Percentiles rank a stretch among this genome's conserved stretches.
Conservation (phyloP, 2,888 invertebrate species). For the Cerceris rybyensis region DNA sequence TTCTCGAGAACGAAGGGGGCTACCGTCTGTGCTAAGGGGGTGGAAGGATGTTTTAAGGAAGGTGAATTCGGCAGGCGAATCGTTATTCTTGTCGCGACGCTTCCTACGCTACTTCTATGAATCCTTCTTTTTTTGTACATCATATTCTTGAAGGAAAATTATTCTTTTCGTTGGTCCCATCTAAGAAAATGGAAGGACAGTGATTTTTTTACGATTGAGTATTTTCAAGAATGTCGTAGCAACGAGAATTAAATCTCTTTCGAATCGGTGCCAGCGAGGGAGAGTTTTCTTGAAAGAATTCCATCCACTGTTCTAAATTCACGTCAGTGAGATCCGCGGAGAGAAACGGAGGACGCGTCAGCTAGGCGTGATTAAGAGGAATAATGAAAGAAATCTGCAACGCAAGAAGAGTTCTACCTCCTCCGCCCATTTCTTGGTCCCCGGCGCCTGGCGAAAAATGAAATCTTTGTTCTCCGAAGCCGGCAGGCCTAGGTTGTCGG, state of each 20-base stretch:
- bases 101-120: slow-evolving; percentile 33
- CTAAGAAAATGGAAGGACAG: neutral
- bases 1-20: slow-evolving; percentile 72
- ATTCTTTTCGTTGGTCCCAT: too few relatives aligned
- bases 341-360: slow-evolving; percentile 49
- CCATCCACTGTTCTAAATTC: slow-evolving; percentile 48
- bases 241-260: too few relatives aligned
- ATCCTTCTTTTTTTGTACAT: neutral
- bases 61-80: slow-evolving; percentile 69
- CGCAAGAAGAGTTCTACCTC: slow-evolving; percentile 56
- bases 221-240: too few relatives aligned
- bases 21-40: slow-evolving; percentile 70
- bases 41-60: slow-evolving; percentile 79
- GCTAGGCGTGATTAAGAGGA: slow-evolving; percentile 61
- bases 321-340: slow-evolving; percentile 43
- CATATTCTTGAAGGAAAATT: too few relatives aligned
- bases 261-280: neutral
- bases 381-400: slow-evolving; percentile 69
- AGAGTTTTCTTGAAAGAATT: slow-evolving; percentile 48
- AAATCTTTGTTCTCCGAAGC: slow-evolving; percentile 74
- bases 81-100: slow-evolving; percentile 49
- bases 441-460: slow-evolving; percentile 66
- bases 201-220: neutral
- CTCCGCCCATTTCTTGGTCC: slow-evolving; percentile 56
- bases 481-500: slow-evolving; percentile 55